Percentiles rank a stretch among this genome's conserved stretches.
Evolutionary conservation across 2,888 invertebrate species (phyloP).

Genomic region (Bombyx huttoni): DNA sequence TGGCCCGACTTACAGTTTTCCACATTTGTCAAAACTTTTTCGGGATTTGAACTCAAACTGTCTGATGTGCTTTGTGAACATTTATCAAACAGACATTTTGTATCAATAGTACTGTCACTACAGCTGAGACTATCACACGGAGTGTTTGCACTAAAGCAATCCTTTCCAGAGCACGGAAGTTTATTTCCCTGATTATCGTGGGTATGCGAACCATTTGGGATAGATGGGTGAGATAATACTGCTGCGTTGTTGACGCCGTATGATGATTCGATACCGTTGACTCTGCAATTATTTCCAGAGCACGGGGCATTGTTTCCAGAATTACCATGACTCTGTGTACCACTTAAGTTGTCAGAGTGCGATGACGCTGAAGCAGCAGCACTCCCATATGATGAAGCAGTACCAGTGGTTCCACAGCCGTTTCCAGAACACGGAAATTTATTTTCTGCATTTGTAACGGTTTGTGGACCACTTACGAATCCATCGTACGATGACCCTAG

Average conservation of each 20-base stretch:
- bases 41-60: slow-evolving; percentile 1
- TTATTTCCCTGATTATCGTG: neutral
- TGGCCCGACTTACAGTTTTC: slow-evolving; percentile 12
- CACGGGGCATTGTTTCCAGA: neutral
- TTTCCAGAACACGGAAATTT: slow-evolving; percentile 12
- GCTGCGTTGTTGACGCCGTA: neutral
- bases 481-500: slow-evolving; percentile 10
- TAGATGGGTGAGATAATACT: neutral
- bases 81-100: slow-evolving; percentile 20
- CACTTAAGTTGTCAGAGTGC: neutral
- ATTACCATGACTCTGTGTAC: neutral
- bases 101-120: slow-evolving; percentile 6
- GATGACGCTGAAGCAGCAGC: neutral
- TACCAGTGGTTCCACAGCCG: slow-evolving; percentile 12
- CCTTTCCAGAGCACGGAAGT: slow-evolving; percentile 12
- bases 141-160: slow-evolving; percentile 12
- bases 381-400: slow-evolving; percentile 4
- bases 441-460: neutral
- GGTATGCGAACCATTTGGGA: neutral
- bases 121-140: slow-evolving; percentile 31
- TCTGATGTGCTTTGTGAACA: slow-evolving; percentile 7
- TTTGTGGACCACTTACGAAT: neutral
- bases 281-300: neutral
- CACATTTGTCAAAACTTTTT: slow-evolving; percentile 3
- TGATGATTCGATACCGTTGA: neutral